A percentile compares a stretch with the other conserved stretches of the same genome.
phyloP scores from a whole-genome alignment of 2,888 invertebrate genomes.

The Diogma glabrata region DNA sequence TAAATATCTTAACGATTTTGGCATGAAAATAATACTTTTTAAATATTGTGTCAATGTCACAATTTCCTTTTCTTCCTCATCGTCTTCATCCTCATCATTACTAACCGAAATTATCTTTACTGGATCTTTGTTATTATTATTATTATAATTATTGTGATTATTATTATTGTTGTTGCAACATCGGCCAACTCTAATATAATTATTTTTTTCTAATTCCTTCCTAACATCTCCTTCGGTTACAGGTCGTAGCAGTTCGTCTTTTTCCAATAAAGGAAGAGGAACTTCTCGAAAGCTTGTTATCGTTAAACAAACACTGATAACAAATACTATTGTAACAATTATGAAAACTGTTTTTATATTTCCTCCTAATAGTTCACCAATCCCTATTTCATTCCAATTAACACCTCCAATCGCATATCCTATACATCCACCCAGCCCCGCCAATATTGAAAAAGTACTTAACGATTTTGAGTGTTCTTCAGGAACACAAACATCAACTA shows the following conservation, averaged over 20 bases:
- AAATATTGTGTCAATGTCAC: slow-evolving; percentile 32
- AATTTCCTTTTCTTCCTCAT: slow-evolving; percentile 20
- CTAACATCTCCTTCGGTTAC: slow-evolving; percentile 30
- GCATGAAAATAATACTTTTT: slow-evolving; percentile 47
- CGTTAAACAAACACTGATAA: slow-evolving; percentile 43
- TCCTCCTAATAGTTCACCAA: slow-evolving; percentile 40
- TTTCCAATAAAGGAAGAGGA: slow-evolving; percentile 36
- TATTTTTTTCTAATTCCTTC: slow-evolving; percentile 29
- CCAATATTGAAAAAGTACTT: slow-evolving; percentile 51
- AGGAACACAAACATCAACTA: slow-evolving; percentile 48
- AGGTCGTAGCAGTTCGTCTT: slow-evolving; percentile 30
- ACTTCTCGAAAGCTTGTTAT: slow-evolving; percentile 48
- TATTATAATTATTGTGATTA: slow-evolving; percentile 27
- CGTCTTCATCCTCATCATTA: slow-evolving; percentile 13
- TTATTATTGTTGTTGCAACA: too few relatives aligned
- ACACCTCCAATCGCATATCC: slow-evolving; percentile 48
- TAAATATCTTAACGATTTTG: slow-evolving; percentile 42
- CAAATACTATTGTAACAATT: slow-evolving; percentile 44
- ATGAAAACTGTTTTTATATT: slow-evolving; percentile 47
- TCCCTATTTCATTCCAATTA: slow-evolving; percentile 44
- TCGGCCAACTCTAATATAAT: slow-evolving; percentile 27
- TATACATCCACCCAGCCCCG: slow-evolving; percentile 48
- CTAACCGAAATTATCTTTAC: neutral
- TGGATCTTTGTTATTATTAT: neutral
- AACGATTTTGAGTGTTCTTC: slow-evolving; percentile 49